Evolutionary conservation across 2,888 invertebrate genomes (phyloP).

Genomic region (Patella ulyssiponensis): DNA sequence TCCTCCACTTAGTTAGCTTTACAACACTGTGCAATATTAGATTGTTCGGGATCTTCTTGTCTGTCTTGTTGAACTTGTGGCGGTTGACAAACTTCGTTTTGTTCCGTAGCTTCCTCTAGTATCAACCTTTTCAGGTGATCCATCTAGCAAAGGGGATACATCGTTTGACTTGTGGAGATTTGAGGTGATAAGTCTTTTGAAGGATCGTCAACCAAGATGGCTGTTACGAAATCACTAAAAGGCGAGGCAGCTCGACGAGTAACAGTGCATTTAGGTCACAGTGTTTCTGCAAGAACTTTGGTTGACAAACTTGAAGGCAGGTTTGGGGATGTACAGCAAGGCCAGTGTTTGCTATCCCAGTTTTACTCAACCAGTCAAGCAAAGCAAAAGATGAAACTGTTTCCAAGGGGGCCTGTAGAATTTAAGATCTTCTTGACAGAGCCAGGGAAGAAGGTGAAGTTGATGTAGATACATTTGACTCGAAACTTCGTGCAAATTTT

Average conservation of each 20-base stretch:
- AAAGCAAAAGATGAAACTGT: not conserved
- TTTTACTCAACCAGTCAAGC: not conserved
- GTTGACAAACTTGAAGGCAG: not conserved
- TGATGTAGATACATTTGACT: not conserved
- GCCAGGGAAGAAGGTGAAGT: not conserved
- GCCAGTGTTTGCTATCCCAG: not conserved
- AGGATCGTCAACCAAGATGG: not conserved
- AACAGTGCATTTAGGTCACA: not conserved
- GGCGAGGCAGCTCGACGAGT: not conserved
- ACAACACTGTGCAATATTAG: too few relatives aligned
- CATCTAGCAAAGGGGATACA: not conserved
- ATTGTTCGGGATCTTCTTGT: too few relatives aligned
- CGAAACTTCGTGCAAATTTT: not conserved
- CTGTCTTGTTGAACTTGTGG: too few relatives aligned
- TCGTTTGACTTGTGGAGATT: not conserved
- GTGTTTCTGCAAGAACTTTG: too few relatives aligned
- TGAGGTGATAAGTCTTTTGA: not conserved
- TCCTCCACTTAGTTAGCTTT: too few relatives aligned
- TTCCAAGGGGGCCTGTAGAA: not conserved
- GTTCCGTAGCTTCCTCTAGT: not conserved
- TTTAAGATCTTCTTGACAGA: not conserved
- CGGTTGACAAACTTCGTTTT: too few relatives aligned
- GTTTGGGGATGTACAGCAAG: not conserved
- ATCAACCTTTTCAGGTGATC: not conserved
- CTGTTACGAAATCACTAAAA: not conserved